Evolutionary conservation across 1,140 invertebrate genomes (phyloP), one percentile per base, ranked within the genome.

Genomic region (Drosophila lowei): DNA sequence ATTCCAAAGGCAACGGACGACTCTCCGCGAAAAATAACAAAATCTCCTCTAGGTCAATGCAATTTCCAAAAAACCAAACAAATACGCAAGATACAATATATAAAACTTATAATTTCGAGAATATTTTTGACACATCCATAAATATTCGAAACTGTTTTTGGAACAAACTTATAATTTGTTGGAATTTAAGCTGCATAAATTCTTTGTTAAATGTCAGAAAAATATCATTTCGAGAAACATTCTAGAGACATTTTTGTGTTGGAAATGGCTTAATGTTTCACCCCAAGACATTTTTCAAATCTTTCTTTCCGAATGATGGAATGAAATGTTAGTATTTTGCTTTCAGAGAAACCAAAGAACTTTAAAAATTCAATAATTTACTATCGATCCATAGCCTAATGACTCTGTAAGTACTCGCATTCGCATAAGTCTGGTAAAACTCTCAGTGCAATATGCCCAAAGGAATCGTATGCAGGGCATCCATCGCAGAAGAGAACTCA

Each of bases 381-480:
- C 66, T 49, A 18, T 1, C 18, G 18, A 18, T 18, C 2, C 18
- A 18, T 18, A 18, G 18, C 18, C 18, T 18, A 18, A 18, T 18
- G 18, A 18, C 4, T 25, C 23, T 5, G 5, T 0, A 25, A 5
- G 0, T 25, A 25, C 23, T 41, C 15, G 21, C 8, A 42, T 1
- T 25, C 16, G 1, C 28, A 47, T 16, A 8, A 43, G 9, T 16
- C 9, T 11, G 2, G 11, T 0, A 21, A 61, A 38, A 61, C 11
- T 48, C 11, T 3, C 41, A 11, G 44, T 47, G 50, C 59, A 72
- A 85, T 65, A 80, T 80, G 77, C 80, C 77, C 77, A 76, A 84
- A 77, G 52, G 63, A 63, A 66, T 56, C 8, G 28, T 15, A 64
- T 79, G 72, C 79, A 83, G 75, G 70, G 80, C 80, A 85, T 85